Conservation (phyloP, 1,140 invertebrate species). For the Apis cerana region DNA sequence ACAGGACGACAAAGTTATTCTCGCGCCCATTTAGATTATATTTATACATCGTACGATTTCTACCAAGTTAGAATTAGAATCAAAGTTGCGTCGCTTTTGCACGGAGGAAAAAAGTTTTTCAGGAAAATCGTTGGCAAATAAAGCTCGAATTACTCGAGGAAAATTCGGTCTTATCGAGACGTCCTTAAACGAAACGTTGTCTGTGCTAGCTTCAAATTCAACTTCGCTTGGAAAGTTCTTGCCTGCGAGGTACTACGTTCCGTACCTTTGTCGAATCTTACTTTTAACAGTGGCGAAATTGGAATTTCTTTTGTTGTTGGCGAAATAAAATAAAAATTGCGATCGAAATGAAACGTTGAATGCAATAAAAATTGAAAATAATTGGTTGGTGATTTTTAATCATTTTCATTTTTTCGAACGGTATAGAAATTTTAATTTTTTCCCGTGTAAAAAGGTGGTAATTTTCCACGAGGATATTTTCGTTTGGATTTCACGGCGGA, state of each 20-base stretch:
- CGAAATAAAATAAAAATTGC: background rate
- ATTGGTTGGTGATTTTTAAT: too few species aligned
- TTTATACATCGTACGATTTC: too few species aligned
- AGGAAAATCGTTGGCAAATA: background rate
- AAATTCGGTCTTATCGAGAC: constrained; percentile 10
- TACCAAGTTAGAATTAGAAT: too few species aligned
- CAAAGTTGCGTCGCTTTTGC: too few species aligned
- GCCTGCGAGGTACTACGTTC: background rate
- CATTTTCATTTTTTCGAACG: too few species aligned
- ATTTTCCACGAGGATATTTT: background rate
- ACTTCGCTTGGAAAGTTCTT: background rate
- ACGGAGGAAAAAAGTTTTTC: too few species aligned
- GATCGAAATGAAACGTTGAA: background rate
- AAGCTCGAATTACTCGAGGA: background rate
- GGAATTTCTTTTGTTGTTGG: background rate
- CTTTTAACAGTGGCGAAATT: background rate
- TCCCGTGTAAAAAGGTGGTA: background rate
- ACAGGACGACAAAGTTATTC: background rate
- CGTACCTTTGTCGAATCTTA: background rate
- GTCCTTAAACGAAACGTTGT: constrained; percentile 2
- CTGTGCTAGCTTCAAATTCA: background rate
- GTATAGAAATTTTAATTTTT: too few species aligned
- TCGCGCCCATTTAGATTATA: too few species aligned
- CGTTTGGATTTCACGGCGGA: too few species aligned
- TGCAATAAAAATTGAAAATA: background rate